A percentile compares a stretch with the other conserved stretches of the same genome.
These are phyloP conservation scores for Nezara viridula DNA, from an alignment of 2,888 invertebrate genomes.

Conservation along the genomic window DNA sequence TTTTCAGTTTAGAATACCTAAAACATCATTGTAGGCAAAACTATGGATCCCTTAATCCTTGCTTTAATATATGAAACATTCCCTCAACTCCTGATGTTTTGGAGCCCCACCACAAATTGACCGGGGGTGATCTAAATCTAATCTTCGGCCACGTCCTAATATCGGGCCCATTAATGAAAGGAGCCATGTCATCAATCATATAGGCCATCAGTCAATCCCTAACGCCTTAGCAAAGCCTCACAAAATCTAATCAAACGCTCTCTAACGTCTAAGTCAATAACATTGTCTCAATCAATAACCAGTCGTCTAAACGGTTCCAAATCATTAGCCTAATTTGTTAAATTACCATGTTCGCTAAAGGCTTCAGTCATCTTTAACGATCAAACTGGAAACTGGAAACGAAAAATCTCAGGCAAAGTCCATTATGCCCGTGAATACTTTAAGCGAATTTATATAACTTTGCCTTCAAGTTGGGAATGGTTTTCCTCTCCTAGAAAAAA, in stretches of 20 bases:
- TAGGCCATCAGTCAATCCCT: conserved; percentile 19
- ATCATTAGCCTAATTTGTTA: not conserved
- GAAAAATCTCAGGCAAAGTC: too few relatives aligned
- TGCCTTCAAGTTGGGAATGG: too few relatives aligned
- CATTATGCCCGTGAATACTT: too few relatives aligned
- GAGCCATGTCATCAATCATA: conserved; percentile 29
- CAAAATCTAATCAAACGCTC: conserved; percentile 31
- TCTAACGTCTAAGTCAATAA: not conserved
- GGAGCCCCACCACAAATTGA: not conserved
- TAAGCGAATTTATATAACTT: too few relatives aligned
- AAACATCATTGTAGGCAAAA: too few relatives aligned
- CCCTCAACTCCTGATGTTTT: too few relatives aligned
- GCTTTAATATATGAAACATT: too few relatives aligned
- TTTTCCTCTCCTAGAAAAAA: too few relatives aligned
- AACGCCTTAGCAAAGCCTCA: conserved; percentile 1
- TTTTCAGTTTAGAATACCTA: too few relatives aligned
- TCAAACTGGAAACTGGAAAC: too few relatives aligned
- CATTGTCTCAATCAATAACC: not conserved
- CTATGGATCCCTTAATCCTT: too few relatives aligned
- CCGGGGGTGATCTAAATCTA: not conserved
- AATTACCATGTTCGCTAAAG: not conserved
- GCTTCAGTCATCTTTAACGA: too few relatives aligned
- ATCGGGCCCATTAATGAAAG: conserved; percentile 24
- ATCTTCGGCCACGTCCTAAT: not conserved
- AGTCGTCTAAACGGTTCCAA: not conserved